phyloP scores from a whole-genome alignment of 2,888 invertebrate species.

The Scelioninae gen. 2 region DNA sequence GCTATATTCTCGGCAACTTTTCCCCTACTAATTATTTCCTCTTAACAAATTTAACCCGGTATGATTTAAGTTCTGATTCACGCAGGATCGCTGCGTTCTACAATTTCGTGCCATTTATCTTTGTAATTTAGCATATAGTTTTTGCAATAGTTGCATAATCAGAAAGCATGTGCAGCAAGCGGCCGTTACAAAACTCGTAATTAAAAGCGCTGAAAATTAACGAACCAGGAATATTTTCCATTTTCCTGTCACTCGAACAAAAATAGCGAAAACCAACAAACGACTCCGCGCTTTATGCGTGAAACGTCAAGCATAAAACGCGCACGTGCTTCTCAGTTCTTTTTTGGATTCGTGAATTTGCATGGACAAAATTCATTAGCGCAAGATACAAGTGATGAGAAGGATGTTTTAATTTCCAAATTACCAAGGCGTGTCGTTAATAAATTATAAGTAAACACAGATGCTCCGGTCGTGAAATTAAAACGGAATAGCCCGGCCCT shows the following conservation, averaged over 20 bases:
- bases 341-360: constrained; percentile 47
- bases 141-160: too few species aligned
- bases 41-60: too few species aligned
- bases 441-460: constrained; percentile 57
- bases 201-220: constrained; percentile 42
- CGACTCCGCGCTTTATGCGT: constrained; percentile 22
- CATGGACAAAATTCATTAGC: constrained; percentile 52
- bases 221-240: constrained; percentile 33
- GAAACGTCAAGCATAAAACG: constrained; percentile 19
- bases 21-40: too few species aligned
- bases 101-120: too few species aligned
- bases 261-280: constrained; percentile 46
- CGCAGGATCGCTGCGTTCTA: too few species aligned
- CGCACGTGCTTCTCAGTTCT: constrained; percentile 36
- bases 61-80: too few species aligned
- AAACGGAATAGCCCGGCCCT: constrained; percentile 43
- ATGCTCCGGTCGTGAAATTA: constrained; percentile 42
- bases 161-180: too few species aligned
- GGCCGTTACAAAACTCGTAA: constrained; percentile 26
- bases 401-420: constrained; percentile 57
- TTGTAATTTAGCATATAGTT: too few species aligned
- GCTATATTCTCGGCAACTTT: too few species aligned
- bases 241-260: constrained; percentile 33
- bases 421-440: constrained; percentile 53
- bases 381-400: constrained; percentile 39